phyloP scores from a whole-genome alignment of 2,797 vertebrate genomes.

The Pelobates cultripes region DNA sequence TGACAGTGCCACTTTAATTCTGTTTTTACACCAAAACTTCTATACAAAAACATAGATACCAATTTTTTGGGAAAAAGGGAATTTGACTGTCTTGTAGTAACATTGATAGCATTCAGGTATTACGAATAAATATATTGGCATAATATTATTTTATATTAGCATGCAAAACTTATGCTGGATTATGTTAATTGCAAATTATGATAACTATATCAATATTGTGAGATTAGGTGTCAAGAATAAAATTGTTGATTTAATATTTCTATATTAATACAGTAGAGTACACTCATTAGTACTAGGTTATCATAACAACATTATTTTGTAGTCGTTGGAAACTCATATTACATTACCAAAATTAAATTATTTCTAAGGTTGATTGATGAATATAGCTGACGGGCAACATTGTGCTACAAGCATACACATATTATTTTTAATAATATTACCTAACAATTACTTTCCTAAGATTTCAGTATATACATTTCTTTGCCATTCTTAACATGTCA shows the following conservation, averaged over 20 bases:
- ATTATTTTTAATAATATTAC: conserved; percentile 1
- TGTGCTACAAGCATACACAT: conserved; percentile 2
- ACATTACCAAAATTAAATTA: conserved; percentile 16
- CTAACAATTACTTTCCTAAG: background rate
- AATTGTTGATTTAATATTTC: background rate
- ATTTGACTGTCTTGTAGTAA: too few relatives aligned
- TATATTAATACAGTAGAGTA: background rate
- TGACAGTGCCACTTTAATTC: too few relatives aligned
- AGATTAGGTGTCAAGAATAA: background rate
- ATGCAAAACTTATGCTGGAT: background rate
- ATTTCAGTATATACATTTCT: background rate
- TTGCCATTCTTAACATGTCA: too few relatives aligned
- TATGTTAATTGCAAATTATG: conserved; percentile 5
- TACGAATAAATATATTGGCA: too few relatives aligned
- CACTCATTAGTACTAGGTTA: conserved; percentile 28
- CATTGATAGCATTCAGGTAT: too few relatives aligned
- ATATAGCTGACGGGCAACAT: background rate
- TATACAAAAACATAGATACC: too few relatives aligned
- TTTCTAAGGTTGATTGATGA: conserved; percentile 21
- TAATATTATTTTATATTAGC: background rate
- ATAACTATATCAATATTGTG: conserved; percentile 5
- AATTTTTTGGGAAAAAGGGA: too few relatives aligned
- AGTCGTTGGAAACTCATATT: conserved; percentile 8
- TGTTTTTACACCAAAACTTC: too few relatives aligned
- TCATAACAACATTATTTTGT: conserved; percentile 16